Conservation (phyloP, 2,888 invertebrate species). For the Acanthosepion pharaonis region DNA sequence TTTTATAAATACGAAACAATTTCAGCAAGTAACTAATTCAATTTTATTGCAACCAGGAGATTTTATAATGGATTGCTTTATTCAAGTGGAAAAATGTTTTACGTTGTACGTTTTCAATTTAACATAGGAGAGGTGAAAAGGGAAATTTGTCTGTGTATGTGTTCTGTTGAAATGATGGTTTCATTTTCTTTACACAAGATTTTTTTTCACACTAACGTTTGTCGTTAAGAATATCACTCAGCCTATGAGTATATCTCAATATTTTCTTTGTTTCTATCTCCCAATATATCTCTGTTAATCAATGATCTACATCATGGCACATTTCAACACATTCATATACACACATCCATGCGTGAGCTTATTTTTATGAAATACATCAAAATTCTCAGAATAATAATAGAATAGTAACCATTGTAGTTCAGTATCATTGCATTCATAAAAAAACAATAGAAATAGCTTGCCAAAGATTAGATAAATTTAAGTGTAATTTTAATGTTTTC, state of each 20-base stretch:
- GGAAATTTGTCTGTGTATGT: not conserved
- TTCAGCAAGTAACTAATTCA: not conserved
- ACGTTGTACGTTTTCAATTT: not conserved
- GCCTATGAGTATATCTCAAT: not conserved
- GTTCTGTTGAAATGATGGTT: not conserved
- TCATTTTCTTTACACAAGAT: not conserved
- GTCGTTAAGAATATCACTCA: not conserved
- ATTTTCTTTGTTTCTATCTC: not conserved
- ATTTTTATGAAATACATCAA: too few species aligned
- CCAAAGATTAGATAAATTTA: too few species aligned
- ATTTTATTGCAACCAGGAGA: not conserved
- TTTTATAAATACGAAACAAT: not conserved
- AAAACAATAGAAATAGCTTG: too few species aligned
- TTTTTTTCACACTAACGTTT: not conserved
- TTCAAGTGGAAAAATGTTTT: not conserved
- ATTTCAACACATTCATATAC: too few species aligned
- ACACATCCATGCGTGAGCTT: too few species aligned
- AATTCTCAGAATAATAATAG: too few species aligned
- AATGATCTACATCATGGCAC: too few species aligned
- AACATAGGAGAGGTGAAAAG: not conserved
- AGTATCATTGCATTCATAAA: too few species aligned
- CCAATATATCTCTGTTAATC: too few species aligned
- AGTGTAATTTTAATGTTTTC: too few species aligned
- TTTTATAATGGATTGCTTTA: not conserved
- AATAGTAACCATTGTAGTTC: too few species aligned